Base-by-base conservation (phyloP, 2,888 invertebrate species). In the Sesia apiformis region DNA sequence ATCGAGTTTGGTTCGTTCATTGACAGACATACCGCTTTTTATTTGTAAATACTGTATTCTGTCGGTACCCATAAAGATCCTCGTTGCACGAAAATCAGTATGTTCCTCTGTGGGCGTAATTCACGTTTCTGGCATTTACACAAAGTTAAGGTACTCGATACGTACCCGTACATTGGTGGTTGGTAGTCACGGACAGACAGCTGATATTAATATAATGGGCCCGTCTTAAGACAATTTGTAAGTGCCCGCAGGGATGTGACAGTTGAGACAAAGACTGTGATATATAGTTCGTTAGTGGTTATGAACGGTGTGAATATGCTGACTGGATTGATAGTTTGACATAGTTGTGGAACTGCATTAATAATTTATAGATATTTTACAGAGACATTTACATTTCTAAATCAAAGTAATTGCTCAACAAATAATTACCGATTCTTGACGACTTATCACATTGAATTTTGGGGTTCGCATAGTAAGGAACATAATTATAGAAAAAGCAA, bases 141-240 rank as follows among this genome's bases (percentile, higher is more conserved):
- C 23, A 23, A 23, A 23, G 23, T 23, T 23, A 23, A 23, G 23
- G 23, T 23, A 23, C 23, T 23, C 23, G 23, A 1, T 23, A 23
- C 23, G 23, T 23, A 23, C 23, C 23, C 23, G 23, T 23, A 23
- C 23, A 23, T 23, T 23, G 23, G 7, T 42, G 74, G 75, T 74
- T 71, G 77, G 68, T 67, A 75, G 72, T 76, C 76, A 65, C 61
- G 56, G 64, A 62, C 83, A 83, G 78, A 78, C 76, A 74, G 67
- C 63, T 68, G 73, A 81, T 76, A 84, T 84, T 83, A 83, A 78
- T 77, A 74, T 79, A 76, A 84, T 76, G 75, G 70, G 57, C 59
- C 64, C 61, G 60, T 50, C 50, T 50, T 66, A 74, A 74, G 77
- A 75, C 66, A 73, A 73, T 67, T 64, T 59, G 58, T 58, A 66